A percentile compares a stretch with the other conserved stretches of the same genome.
phyloP scores from a whole-genome alignment of 2,888 invertebrate genomes.

The Tenthredo livida region DNA sequence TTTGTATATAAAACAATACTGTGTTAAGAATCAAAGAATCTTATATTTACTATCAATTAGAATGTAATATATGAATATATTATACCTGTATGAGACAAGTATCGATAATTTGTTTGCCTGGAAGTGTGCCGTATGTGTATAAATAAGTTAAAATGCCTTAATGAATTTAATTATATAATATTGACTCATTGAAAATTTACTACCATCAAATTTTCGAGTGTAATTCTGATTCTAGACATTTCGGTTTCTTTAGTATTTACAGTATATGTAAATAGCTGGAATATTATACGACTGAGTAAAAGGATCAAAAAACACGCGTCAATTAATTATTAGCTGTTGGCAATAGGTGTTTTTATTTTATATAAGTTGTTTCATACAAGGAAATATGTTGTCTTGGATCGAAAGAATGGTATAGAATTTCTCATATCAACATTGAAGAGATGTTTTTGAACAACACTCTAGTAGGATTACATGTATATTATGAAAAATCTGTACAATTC shows the following conservation, averaged over 20 bases:
- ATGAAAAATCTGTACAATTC: neutral
- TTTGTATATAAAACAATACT: slow-evolving; percentile 41
- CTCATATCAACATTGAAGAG: neutral
- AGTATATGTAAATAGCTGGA: neutral
- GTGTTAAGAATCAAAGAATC: neutral
- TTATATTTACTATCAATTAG: neutral
- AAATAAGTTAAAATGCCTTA: neutral
- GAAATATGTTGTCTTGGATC: neutral
- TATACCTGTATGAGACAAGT: neutral
- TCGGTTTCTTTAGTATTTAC: neutral
- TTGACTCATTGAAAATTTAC: neutral
- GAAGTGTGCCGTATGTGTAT: neutral
- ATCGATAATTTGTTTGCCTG: neutral
- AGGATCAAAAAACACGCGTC: neutral
- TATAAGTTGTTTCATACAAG: neutral
- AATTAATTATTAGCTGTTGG: neutral
- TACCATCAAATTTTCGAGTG: neutral
- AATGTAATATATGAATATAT: slow-evolving; percentile 8
- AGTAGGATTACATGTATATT: neutral
- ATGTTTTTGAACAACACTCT: neutral
- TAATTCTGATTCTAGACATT: neutral
- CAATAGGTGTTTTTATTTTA: slow-evolving; percentile 16
- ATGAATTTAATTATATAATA: neutral
- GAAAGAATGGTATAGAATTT: neutral
- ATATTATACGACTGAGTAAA: neutral